Percentiles rank a stretch among this genome's conserved stretches.
Evolutionary conservation across 2,888 invertebrate genomes (phyloP).

Genomic region (Aspidiotus rigidus): DNA sequence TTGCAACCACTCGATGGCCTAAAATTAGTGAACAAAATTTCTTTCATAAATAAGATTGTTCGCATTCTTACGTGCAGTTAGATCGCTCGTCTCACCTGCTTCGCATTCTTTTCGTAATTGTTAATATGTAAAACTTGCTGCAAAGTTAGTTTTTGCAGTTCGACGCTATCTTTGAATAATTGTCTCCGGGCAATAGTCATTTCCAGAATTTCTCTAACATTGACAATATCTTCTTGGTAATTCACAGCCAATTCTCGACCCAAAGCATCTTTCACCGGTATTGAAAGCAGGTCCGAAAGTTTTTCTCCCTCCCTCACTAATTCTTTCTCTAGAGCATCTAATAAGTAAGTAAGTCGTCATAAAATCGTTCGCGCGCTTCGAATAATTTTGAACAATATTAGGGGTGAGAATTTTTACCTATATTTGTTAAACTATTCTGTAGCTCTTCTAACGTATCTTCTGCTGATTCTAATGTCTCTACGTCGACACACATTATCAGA

Average conservation of each 20-base stretch:
- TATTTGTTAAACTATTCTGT: constrained; percentile 52
- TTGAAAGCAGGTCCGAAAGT: constrained; percentile 63
- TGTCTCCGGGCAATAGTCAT: constrained; percentile 60
- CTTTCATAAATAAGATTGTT: neutral
- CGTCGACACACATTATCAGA: constrained; percentile 54
- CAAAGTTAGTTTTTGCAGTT: constrained; percentile 63
- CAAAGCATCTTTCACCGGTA: constrained; percentile 68
- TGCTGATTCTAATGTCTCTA: constrained; percentile 52
- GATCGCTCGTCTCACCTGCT: constrained; percentile 47
- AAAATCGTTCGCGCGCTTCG: no score
- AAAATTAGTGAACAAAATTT: constrained; percentile 24
- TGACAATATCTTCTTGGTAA: constrained; percentile 61
- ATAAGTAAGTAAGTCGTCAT: no score
- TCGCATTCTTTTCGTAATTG: constrained; percentile 65
- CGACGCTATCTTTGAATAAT: constrained; percentile 63
- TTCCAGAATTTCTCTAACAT: constrained; percentile 60
- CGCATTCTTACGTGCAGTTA: neutral
- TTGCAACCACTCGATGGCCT: constrained; percentile 58
- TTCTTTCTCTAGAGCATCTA: constrained; percentile 58
- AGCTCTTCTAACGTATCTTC: constrained; percentile 50
- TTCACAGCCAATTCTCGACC: constrained; percentile 60
- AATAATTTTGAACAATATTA: neutral
- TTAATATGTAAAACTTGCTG: constrained; percentile 68
- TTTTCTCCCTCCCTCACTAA: constrained; percentile 65
- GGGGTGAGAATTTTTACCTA: constrained; percentile 48